A percentile compares a stretch with the other conserved stretches of the same genome.
Evolutionary conservation across 2,113 vertebrate species (phyloP).

Genomic region (Sceloporus undulatus): DNA sequence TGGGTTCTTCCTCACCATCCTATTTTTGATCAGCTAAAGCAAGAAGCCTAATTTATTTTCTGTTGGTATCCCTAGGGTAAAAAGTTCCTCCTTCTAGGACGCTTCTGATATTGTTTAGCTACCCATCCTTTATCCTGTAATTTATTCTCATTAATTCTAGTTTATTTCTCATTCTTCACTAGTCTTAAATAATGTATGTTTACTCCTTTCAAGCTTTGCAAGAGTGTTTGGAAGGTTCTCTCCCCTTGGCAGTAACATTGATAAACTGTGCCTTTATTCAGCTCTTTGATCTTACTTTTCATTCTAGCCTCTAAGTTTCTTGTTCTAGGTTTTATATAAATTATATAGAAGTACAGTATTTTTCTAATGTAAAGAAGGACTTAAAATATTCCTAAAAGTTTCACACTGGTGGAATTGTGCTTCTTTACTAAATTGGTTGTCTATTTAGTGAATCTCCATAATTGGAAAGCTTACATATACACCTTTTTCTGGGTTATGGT

Average conservation of each 20-base stretch:
- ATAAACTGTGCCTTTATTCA: constrained; percentile 38
- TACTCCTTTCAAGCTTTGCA: constrained; percentile 35
- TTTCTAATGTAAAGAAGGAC: constrained; percentile 10
- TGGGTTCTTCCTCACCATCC: background rate
- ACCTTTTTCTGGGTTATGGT: too few relatives aligned
- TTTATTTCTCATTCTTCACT: constrained; percentile 40
- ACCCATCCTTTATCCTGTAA: constrained; percentile 9
- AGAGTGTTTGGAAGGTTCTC: constrained; percentile 19
- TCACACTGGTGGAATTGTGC: background rate
- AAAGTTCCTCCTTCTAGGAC: constrained; percentile 29
- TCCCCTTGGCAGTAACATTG: constrained; percentile 29
- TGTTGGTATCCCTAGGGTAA: constrained; percentile 8
- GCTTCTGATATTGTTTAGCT: constrained; percentile 22
- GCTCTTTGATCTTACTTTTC: constrained; percentile 44
- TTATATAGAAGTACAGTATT: constrained; percentile 34
- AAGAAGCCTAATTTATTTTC: constrained; percentile 2
- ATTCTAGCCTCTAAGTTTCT: background rate
- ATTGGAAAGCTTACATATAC: background rate
- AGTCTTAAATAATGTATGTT: constrained; percentile 46
- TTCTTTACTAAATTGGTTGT: background rate
- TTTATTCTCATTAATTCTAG: constrained; percentile 41
- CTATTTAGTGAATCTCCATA: background rate
- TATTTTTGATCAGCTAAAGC: constrained; percentile 32
- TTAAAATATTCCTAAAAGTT: constrained; percentile 38
- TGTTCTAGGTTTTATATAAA: constrained; percentile 15